Evolutionary conservation across 92 coral and sea anemone species (phyloP).

Genomic region (Epizoanthus ramosus): DNA sequence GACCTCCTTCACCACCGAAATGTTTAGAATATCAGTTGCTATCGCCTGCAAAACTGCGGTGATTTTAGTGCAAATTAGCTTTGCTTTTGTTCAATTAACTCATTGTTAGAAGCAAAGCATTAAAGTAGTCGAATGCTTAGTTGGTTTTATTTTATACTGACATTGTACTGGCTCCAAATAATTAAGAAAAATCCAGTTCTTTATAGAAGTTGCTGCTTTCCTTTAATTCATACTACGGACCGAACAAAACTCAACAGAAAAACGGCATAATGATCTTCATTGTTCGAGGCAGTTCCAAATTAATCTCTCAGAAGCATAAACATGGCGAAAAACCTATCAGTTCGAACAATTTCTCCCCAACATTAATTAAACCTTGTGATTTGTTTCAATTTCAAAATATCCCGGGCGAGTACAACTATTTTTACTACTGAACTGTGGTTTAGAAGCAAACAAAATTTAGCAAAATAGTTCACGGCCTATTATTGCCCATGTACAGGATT

Average conservation of each 20-base stretch:
- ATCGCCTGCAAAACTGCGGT: not conserved
- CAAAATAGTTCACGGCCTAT: not conserved
- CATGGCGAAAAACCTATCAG: not conserved
- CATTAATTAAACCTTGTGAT: conserved; percentile 28
- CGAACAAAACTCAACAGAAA: no score
- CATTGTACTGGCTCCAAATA: not conserved
- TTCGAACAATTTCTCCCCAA: not conserved
- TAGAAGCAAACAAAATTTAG: conserved; percentile 2
- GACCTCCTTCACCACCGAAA: no score
- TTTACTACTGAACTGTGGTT: not conserved
- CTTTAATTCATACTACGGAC: no score
- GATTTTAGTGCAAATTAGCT: not conserved
- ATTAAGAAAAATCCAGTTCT: not conserved
- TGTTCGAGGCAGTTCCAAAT: not conserved
- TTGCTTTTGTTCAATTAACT: not conserved
- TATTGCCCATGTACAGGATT: no score
- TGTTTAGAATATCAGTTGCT: not conserved
- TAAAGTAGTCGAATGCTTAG: not conserved
- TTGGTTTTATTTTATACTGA: not conserved
- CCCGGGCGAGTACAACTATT: not conserved
- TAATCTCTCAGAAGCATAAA: not conserved
- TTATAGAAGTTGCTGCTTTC: not conserved
- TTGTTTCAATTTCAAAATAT: not conserved
- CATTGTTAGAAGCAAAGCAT: not conserved
- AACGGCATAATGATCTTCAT: not conserved